These are phyloP conservation scores for Drosophila lutescens DNA, from an alignment of 2,888 invertebrate genomes.

Conservation along the genomic window DNA sequence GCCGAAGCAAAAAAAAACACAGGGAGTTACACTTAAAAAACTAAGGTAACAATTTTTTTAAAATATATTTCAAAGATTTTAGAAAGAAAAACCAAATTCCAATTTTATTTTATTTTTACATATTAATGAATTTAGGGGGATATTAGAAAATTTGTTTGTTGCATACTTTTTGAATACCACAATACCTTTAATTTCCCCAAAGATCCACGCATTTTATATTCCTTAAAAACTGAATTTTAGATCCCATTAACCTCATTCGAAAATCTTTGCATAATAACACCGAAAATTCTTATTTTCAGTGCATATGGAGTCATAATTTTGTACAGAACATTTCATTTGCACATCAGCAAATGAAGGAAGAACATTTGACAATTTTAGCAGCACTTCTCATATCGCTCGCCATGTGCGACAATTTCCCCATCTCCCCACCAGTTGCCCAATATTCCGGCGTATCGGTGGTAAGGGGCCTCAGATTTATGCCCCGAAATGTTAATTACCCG, in stretches of 20 bases:
- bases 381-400: slow-evolving; percentile 22
- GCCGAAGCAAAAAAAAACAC: slow-evolving; percentile 23
- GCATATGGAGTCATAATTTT: slow-evolving; percentile 21
- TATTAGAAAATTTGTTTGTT: too few relatives aligned
- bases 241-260: too few relatives aligned
- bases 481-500: slow-evolving; percentile 71
- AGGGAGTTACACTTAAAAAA: slow-evolving; percentile 1
- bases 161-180: too few relatives aligned
- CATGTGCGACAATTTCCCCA: slow-evolving; percentile 19
- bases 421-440: slow-evolving; percentile 6
- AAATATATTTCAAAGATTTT: too few relatives aligned
- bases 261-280: background rate
- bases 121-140: too few relatives aligned
- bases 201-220: too few relatives aligned
- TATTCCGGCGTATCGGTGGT: slow-evolving; percentile 13
- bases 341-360: slow-evolving; percentile 5
- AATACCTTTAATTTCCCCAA: too few relatives aligned
- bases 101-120: too few relatives aligned
- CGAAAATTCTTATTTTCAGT: background rate
- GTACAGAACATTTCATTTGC: slow-evolving; percentile 29
- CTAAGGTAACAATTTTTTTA: too few relatives aligned
- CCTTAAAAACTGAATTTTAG: too few relatives aligned
- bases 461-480: slow-evolving; percentile 68
- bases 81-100: too few relatives aligned
- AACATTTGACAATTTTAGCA: slow-evolving; percentile 45